Evolutionary conservation across 2,888 invertebrate genomes (phyloP), one percentile per base, ranked within the genome.

Genomic region (Drosophila aldrichi): DNA sequence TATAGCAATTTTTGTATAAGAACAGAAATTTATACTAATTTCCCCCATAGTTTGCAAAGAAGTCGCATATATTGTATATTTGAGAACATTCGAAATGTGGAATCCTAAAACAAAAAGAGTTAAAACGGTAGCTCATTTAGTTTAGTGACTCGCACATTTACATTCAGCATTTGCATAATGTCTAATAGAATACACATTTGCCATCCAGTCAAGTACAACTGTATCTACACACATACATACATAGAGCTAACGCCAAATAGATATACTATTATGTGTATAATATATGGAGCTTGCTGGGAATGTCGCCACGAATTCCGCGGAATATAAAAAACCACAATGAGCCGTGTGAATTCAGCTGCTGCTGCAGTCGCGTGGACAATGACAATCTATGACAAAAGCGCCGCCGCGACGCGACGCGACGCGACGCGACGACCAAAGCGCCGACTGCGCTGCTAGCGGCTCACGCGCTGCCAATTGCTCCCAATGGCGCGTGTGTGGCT

Each of bases 261-360:
- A 25, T 43, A 38, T 38, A 36, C 12, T 14, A 32, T 9, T 36
- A 5, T 32, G 40, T 56, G 18, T 49, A 49, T 34, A 49, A 49
- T 57, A 59, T 70, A 60, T 67, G 83, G 68, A 63, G 74, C 74
- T 88, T 66, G 63, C 48, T 72, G 88, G 90, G 86, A 86, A 86
- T 86, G 89, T 86, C 89, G 89, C 74, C 70, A 51, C 74, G 48
- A 82, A 85, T 86, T 89, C 88, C 81, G 64, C 68, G 78, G 64
- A 84, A 73, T 70, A 74, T 70, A 71, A 59, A 68, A 59, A 82
- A 60, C 88, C 79, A 77, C 86, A 88, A 79, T 74, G 74, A 74
- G 71, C 60, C 89, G 89, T 85, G 84, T 85, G 89, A 85, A 89
- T 58, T 85, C 89, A 85, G 82, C 89, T 85, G 82, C 89, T 85